Base-by-base conservation (phyloP, 2,797 vertebrate genomes). In the Xiphophorus birchmanni region DNA sequence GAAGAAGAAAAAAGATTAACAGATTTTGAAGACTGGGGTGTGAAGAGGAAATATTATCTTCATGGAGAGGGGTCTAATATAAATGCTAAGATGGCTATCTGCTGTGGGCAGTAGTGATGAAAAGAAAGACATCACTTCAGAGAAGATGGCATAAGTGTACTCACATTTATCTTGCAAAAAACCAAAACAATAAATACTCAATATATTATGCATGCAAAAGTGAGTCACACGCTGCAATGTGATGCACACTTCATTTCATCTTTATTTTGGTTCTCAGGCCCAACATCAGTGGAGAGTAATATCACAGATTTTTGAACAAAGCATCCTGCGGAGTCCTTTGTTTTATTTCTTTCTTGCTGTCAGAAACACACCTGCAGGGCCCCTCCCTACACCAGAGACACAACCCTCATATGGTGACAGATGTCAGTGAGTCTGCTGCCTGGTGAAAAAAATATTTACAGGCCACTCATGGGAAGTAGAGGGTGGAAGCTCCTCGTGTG, bases 161-260 rank as follows among this genome's bases (percentile, higher is more conserved):
- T 80, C 65, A 74, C 56, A 79, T 83, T 80, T 82, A 83, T 88
- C 80, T 82, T 72, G 17, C 32, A 71, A 73, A 67, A 12, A 78
- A 79, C 77, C 78, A 71, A 44, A 79, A 80, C 81, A 84, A 75
- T 83, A 58, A 80, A 71, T 77, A 29, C 81, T 48, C 3, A 69
- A 73, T 85, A 86, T 32, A 89, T 87, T 80, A 90, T 86, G 80
- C 82, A 85, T 89, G 75, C 74, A 77, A 77, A 82, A 85, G 77
- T 86, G 78, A 85, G 72, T 80, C 72, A 79, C 37, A 0, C 56
- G 74, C 69, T 75, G 75, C 83, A 82, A 91, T 83, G 75, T 78
- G 26, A 90, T 88, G 84, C 74, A 76, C 47, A 78, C 84, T 89
- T 86, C 75, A 86, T 87, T 76, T 40, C 65, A 76, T 73, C 76